A percentile compares a stretch with the other conserved stretches of the same genome.
phyloP scores from a whole-genome alignment of 2,888 invertebrate species.

The Gymnocheta viridis region DNA sequence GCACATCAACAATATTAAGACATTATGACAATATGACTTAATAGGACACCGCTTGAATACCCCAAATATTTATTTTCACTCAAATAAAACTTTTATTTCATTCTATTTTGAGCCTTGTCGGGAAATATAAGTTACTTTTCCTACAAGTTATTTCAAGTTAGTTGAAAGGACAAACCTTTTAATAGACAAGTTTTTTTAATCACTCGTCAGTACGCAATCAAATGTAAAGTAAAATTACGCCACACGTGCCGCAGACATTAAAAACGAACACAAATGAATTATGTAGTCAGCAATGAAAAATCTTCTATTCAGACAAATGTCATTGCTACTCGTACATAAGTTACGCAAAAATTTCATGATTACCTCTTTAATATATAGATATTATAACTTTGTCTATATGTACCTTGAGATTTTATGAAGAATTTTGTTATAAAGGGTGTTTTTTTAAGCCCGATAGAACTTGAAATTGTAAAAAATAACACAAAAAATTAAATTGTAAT shows the following conservation, averaged over 20 bases:
- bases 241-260: constrained; percentile 75
- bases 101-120: constrained; percentile 41
- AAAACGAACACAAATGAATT: constrained; percentile 26
- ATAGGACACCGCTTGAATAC: too few species aligned
- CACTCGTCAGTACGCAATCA: constrained; percentile 44
- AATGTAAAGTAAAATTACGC: constrained; percentile 68
- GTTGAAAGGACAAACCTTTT: not conserved
- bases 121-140: not conserved
- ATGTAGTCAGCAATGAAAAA: constrained; percentile 13
- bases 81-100: too few species aligned
- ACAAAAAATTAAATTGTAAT: too few species aligned
- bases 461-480: too few species aligned
- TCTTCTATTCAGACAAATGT: not conserved
- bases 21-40: too few species aligned
- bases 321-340: not conserved
- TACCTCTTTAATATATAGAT: constrained; percentile 53
- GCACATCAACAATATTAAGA: too few species aligned
- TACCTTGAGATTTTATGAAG: not conserved
- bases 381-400: constrained; percentile 7
- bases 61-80: too few species aligned
- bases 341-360: constrained; percentile 33
- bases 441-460: too few species aligned
- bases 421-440: constrained; percentile 25
- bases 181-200: constrained; percentile 21
- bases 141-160: constrained; percentile 14